Percentiles rank a stretch among this genome's conserved stretches.
These are phyloP conservation scores for Steinernema khuongi DNA, from an alignment of 1,140 invertebrate genomes.

Conservation along the genomic window DNA sequence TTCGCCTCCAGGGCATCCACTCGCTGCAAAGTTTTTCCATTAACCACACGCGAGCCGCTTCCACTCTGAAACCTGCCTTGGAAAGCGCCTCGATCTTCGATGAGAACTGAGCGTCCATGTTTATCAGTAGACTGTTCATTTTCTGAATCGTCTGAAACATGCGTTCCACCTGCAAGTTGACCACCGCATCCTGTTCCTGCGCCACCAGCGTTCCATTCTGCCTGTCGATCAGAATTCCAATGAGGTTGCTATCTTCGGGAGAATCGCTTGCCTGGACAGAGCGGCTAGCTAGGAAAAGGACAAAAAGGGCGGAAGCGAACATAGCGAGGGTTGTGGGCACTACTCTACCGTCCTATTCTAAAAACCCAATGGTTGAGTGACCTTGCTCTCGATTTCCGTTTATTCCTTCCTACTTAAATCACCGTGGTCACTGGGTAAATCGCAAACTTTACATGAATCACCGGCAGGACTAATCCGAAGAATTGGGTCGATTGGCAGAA, in stretches of 20 bases:
- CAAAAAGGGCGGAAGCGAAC: not conserved
- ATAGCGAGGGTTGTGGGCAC: not conserved
- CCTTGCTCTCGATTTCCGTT: constrained; percentile 3
- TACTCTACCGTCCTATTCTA: too few relatives aligned
- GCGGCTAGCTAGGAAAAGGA: not conserved
- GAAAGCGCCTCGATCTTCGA: not conserved
- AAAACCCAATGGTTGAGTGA: not conserved
- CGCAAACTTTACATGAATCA: not conserved
- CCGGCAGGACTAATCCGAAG: not conserved
- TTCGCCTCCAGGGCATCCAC: constrained; percentile 37
- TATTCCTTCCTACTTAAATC: not conserved
- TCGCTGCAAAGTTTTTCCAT: constrained; percentile 31
- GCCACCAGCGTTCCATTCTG: not conserved
- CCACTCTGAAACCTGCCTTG: not conserved
- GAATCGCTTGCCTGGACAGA: not conserved
- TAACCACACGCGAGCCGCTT: not conserved
- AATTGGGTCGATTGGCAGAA: not conserved
- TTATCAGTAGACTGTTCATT: not conserved
- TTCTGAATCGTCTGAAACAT: not conserved
- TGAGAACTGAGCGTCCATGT: not conserved
- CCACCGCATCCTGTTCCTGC: not conserved
- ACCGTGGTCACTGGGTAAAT: not conserved
- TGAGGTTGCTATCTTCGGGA: not conserved
- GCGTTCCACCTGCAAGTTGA: not conserved
- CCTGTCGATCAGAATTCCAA: not conserved